Evolutionary conservation across 2,113 vertebrate species (phyloP).

Genomic region (Halichoerus grypus): DNA sequence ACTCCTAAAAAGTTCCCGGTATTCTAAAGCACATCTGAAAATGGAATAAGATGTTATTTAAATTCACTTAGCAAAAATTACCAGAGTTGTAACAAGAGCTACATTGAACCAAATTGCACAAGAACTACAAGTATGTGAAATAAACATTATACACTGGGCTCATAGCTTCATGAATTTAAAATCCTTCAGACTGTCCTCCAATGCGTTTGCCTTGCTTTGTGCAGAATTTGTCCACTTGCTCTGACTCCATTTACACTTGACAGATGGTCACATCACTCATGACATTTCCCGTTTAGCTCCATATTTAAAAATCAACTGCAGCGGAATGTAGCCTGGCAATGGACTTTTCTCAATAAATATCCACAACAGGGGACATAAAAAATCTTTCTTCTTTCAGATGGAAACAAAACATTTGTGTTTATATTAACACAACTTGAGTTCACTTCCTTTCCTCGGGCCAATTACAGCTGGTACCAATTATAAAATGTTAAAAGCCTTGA

Average conservation of each 20-base stretch:
- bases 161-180: constrained; percentile 61
- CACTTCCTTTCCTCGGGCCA: constrained; percentile 39
- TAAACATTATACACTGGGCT: constrained; percentile 57
- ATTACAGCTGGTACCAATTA: neutral
- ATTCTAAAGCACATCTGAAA: constrained; percentile 60
- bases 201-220: constrained; percentile 66
- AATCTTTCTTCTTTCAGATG: constrained; percentile 45
- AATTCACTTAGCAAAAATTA: constrained; percentile 71
- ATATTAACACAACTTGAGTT: constrained; percentile 65
- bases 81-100: constrained; percentile 51
- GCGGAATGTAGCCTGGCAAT: constrained; percentile 53
- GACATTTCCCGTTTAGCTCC: constrained; percentile 76
- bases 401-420: constrained; percentile 71
- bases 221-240: constrained; percentile 78
- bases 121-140: constrained; percentile 43
- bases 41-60: constrained; percentile 69
- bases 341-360: constrained; percentile 47
- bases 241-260: constrained; percentile 80
- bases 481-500: constrained; percentile 47
- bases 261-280: constrained; percentile 80
- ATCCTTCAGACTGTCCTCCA: constrained; percentile 56
- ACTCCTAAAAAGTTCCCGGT: constrained; percentile 69
- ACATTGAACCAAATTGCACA: constrained; percentile 7
- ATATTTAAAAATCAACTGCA: constrained; percentile 78
- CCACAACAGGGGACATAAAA: constrained; percentile 58